Percentiles rank a stretch among this genome's conserved stretches.
Conservation (phyloP, 2,113 vertebrate genomes). For the Pelobates fuscus region DNA sequence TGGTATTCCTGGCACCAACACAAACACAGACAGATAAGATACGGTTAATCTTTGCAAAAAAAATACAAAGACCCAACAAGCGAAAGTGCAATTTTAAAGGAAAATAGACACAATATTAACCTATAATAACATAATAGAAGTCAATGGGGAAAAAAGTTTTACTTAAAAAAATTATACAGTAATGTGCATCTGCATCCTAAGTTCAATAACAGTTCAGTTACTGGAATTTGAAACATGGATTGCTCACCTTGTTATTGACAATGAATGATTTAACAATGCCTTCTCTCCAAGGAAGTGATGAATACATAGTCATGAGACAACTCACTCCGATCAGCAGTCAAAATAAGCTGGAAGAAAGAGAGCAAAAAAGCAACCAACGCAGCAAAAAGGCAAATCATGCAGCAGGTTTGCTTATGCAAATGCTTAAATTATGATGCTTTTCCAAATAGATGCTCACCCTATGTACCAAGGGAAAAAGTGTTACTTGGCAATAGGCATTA, state of each 20-base stretch:
- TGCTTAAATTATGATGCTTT: background rate
- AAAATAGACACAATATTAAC: too few relatives aligned
- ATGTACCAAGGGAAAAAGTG: background rate
- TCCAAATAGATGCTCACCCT: background rate
- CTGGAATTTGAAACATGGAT: background rate
- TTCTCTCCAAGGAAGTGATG: background rate
- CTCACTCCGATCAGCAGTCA: conserved; percentile 19
- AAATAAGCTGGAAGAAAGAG: conserved; percentile 59
- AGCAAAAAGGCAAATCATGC: conserved; percentile 54
- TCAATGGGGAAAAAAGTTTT: too few relatives aligned
- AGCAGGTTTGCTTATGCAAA: background rate
- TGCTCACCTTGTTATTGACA: conserved; percentile 10
- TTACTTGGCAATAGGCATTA: background rate
- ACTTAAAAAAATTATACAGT: too few relatives aligned
- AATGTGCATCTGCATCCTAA: too few relatives aligned
- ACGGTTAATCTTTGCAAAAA: too few relatives aligned
- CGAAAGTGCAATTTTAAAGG: too few relatives aligned
- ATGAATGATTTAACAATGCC: background rate
- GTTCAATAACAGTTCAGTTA: too few relatives aligned
- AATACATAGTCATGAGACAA: background rate
- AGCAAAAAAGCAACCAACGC: conserved; percentile 58
- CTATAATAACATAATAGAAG: too few relatives aligned
- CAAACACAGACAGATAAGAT: too few relatives aligned
- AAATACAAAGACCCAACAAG: too few relatives aligned
- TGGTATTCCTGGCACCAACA: too few relatives aligned